phyloP scores from a whole-genome alignment of 2,113 vertebrate species.

The Serilophus lunatus region DNA sequence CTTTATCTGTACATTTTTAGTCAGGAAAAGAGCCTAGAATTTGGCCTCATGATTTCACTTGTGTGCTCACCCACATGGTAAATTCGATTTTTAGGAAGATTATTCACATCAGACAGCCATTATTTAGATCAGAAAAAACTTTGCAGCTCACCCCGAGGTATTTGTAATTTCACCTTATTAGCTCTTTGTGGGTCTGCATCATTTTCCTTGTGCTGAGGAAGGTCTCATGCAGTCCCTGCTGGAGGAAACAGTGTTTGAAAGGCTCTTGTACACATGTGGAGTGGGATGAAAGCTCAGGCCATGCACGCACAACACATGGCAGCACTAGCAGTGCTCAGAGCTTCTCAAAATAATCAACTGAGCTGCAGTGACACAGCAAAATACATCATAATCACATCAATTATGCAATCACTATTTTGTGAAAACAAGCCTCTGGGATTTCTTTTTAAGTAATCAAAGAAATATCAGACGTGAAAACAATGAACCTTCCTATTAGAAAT shows the following conservation, averaged over 20 bases:
- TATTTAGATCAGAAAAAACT: not conserved
- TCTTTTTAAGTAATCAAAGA: slow-evolving; percentile 66
- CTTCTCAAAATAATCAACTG: slow-evolving; percentile 50
- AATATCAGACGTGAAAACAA: slow-evolving; percentile 48
- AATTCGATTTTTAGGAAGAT: not conserved
- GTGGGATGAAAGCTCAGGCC: not conserved
- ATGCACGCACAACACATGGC: not conserved
- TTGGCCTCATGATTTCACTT: not conserved
- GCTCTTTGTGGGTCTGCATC: not conserved
- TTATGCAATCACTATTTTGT: slow-evolving; percentile 60
- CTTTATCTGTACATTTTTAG: not conserved
- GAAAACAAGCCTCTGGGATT: slow-evolving; percentile 63
- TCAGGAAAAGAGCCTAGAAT: not conserved
- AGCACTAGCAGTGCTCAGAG: not conserved
- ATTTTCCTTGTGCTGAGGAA: not conserved
- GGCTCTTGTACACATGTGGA: not conserved
- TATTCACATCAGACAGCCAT: not conserved
- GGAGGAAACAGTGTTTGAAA: not conserved
- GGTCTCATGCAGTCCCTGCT: not conserved
- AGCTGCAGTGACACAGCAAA: slow-evolving; percentile 48
- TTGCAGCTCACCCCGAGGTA: not conserved
- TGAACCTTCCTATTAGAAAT: slow-evolving; percentile 30
- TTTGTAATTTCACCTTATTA: not conserved
- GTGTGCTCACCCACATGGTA: not conserved
- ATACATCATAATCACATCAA: slow-evolving; percentile 58